phyloP scores from a whole-genome alignment of 1,140 invertebrate species.

The Coboldia fuscipes region DNA sequence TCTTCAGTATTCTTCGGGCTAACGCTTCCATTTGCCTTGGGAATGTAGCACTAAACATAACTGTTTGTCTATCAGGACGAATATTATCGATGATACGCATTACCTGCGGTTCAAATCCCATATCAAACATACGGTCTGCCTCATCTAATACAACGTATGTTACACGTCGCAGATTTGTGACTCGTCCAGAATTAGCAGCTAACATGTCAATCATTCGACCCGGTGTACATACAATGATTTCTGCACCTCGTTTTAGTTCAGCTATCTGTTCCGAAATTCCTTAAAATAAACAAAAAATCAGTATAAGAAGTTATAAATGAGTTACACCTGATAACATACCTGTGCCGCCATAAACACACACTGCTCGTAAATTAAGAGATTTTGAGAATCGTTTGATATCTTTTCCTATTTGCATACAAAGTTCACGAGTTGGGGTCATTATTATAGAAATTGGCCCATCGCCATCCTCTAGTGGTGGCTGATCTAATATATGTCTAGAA shows the following conservation, averaged over 20 bases:
- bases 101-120: conserved; percentile 98
- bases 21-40: conserved; percentile 97
- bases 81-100: conserved; percentile 97
- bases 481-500: conserved; percentile 77
- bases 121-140: conserved; percentile 99
- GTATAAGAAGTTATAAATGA: conserved; percentile 1
- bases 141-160: conserved; percentile 98
- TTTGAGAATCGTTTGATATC: conserved; percentile 95
- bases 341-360: conserved; percentile 97
- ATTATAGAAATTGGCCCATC: conserved; percentile 94
- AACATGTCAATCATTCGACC: conserved; percentile 99
- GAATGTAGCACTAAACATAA: conserved; percentile 98
- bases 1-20: conserved; percentile 76
- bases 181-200: conserved; percentile 88
- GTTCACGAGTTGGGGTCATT: conserved; percentile 94
- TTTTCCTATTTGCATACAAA: conserved; percentile 97
- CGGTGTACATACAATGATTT: conserved; percentile 98
- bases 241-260: conserved; percentile 90
- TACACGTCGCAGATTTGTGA: conserved; percentile 86
- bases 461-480: conserved; percentile 75
- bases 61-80: conserved; percentile 89
- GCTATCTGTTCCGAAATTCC: conserved; percentile 56
- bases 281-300: neutral
- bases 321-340: conserved; percentile 69
- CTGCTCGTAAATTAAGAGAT: conserved; percentile 61